Percentiles rank a stretch among this genome's conserved stretches.
Conservation (phyloP, 2,113 vertebrate species). For the Thinocorus orbignyianus region DNA sequence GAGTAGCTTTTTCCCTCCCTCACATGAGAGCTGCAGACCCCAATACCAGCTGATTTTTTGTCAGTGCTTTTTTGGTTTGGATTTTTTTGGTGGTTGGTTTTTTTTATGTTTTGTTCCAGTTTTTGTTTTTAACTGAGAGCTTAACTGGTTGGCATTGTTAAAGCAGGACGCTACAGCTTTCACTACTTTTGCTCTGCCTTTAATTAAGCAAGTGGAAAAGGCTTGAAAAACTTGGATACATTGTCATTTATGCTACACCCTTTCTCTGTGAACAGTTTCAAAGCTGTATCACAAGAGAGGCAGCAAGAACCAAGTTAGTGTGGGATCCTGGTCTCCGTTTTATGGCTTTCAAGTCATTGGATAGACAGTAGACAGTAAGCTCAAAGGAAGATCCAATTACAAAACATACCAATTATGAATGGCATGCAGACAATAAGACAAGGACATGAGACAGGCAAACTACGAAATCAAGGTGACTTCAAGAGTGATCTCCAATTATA, state of each 20-base stretch:
- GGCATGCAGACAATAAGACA: neutral
- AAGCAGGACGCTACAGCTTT: neutral
- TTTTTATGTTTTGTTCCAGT: neutral
- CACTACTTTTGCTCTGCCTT: neutral
- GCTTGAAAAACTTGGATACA: neutral
- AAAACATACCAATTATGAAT: neutral
- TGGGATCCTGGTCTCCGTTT: neutral
- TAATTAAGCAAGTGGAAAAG: neutral
- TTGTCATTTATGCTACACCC: neutral
- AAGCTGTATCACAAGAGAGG: neutral
- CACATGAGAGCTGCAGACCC: neutral
- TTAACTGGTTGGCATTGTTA: neutral
- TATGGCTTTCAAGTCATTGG: neutral
- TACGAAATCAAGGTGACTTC: neutral
- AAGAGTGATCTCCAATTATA: neutral
- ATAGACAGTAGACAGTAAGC: neutral
- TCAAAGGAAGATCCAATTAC: neutral
- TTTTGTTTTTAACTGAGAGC: neutral
- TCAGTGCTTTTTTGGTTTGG: neutral
- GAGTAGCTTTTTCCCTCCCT: neutral
- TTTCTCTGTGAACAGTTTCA: neutral
- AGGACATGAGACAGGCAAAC: neutral
- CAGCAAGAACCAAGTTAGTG: neutral
- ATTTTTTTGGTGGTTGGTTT: neutral
- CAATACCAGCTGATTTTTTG: neutral